Evolutionary conservation across 1,140 invertebrate genomes (phyloP), one percentile per base, ranked within the genome.

Genomic region (Copidosoma floridanum): DNA sequence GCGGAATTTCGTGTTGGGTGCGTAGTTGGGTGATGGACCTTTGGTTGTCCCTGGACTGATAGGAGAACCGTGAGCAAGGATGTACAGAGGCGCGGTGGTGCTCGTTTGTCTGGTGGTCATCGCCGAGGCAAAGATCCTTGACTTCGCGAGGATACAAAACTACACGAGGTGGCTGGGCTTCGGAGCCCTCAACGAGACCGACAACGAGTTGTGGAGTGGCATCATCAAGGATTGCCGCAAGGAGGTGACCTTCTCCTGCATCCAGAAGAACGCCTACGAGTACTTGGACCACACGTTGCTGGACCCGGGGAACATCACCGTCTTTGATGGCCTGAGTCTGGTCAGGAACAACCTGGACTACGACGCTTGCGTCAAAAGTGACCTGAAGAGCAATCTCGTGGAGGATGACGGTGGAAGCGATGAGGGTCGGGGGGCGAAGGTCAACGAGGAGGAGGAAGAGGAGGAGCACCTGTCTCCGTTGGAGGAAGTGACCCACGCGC

Each of bases 251-350:
- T 83, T 89, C 66, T 84, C 84, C 38, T 92, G 90, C 67, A 86
- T 92, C 24, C 87, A 90, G 67, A 90, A 88, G 63, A 90, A 88
- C 66, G 85, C 90, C 5, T 88, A 88, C 66, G 77, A 81, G 10
- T 90, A 88, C 69, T 69, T 92, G 41, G 85, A 89, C 56, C 79
- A 82, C 12, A 84, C 82, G 20, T 79, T 92, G 26, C 82, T 84
- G 40, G 82, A 83, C 27, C 78, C 78, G 38, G 82, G 83, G 61
- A 89, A 91, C 69, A 79, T 90, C 7, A 85, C 85, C 27, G 78
- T 91, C 0, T 85, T 85, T n/a, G 83, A 85, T 68, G 85, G 86
- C 61, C 71, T 91, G n/a, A 82, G 83, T 52, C 85, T 92, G 68
- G 85, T 80, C 47, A 87, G 82, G 69, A 91, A 91, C 70, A 79